Evolutionary conservation across 2,888 invertebrate genomes (phyloP).

Genomic region (Tipula lateralis): DNA sequence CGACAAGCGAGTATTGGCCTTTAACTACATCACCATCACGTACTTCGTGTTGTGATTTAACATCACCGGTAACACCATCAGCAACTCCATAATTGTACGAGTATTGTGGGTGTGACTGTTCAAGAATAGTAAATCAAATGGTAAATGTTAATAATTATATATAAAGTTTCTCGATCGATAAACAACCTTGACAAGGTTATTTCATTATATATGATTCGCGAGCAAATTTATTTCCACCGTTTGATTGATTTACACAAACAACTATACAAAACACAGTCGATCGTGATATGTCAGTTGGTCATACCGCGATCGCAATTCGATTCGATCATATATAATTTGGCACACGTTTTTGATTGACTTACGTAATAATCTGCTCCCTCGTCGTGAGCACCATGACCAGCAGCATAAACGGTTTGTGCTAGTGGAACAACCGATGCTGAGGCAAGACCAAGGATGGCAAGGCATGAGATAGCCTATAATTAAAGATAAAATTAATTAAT

Average conservation of each 20-base stretch:
- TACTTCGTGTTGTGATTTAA: constrained; percentile 49
- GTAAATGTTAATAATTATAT: too few relatives aligned
- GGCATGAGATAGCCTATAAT: constrained; percentile 46
- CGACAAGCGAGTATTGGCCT: constrained; percentile 50
- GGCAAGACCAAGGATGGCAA: constrained; percentile 48
- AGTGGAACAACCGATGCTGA: constrained; percentile 47
- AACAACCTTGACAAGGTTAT: background rate
- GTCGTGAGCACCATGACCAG: constrained; percentile 40
- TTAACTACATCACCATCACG: constrained; percentile 50
- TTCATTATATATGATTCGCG: background rate
- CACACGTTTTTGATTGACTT: constrained; percentile 38
- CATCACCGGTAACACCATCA: constrained; percentile 48
- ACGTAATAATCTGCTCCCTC: constrained; percentile 46
- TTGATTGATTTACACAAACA: background rate
- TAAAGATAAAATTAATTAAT: constrained; percentile 33
- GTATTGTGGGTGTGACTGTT: constrained; percentile 48
- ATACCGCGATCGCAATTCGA: background rate
- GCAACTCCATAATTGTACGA: constrained; percentile 50
- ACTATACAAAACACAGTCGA: background rate
- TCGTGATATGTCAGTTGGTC: background rate
- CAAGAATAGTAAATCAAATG: background rate
- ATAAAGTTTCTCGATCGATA: background rate
- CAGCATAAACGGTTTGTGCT: constrained; percentile 42
- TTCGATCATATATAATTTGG: background rate
- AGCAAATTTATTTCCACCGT: background rate